phyloP scores from a whole-genome alignment of 30 jellyfish, hydroid and myxozoan species.

The Mastigias papua region DNA sequence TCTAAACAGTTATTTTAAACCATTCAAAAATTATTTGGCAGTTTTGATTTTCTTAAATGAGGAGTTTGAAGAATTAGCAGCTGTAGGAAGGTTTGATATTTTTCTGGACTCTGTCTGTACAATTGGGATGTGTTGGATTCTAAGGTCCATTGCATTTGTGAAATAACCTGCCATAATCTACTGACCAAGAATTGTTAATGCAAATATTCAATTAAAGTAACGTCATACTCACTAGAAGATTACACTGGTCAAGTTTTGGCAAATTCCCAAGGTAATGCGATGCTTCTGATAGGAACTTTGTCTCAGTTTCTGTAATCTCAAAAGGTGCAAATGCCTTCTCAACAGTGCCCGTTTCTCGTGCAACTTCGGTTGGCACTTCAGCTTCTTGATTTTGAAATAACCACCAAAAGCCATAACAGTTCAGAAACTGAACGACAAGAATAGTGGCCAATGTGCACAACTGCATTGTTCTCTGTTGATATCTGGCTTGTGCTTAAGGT shows the following conservation, averaged over 20 bases:
- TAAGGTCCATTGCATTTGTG: too few species aligned
- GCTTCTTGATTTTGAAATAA: constrained; percentile 28
- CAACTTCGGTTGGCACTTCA: constrained; percentile 25
- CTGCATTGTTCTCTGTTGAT: background rate
- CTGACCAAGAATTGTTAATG: background rate
- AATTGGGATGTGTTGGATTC: too few species aligned
- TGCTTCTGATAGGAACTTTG: constrained; percentile 87
- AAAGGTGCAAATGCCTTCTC: constrained; percentile 87
- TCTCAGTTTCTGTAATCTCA: constrained; percentile 80
- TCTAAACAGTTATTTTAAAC: too few species aligned
- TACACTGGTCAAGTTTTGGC: constrained; percentile 93
- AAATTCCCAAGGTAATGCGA: constrained; percentile 82
- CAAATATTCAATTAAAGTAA: background rate
- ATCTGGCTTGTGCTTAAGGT: background rate
- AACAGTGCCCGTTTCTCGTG: constrained; percentile 16
- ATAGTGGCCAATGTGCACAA: background rate
- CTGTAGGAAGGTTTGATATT: too few species aligned
- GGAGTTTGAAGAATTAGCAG: too few species aligned
- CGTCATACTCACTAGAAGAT: constrained; percentile 69
- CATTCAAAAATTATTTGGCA: too few species aligned
- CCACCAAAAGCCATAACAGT: constrained; percentile 71
- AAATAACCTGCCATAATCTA: background rate
- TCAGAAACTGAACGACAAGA: background rate
- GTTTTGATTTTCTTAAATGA: too few species aligned
- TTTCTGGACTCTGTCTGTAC: too few species aligned